Evolutionary conservation across 2,888 invertebrate species (phyloP), one percentile per base, ranked within the genome.

Genomic region (Harpagoxenus sublaevis): DNA sequence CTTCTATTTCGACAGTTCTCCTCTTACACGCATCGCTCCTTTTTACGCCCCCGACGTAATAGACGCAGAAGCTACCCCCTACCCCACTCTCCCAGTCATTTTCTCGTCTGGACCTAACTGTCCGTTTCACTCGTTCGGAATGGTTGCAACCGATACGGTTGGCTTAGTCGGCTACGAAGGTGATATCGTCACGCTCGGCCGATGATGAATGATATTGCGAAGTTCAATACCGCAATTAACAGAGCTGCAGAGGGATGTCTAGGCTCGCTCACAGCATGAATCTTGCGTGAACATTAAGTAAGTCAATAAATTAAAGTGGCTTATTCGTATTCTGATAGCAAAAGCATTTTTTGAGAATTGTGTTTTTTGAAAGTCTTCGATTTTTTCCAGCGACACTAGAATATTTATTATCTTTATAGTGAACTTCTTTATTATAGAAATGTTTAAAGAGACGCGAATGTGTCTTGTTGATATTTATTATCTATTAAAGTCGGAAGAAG

Each of bases 11-110:
- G 83, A 60, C 75, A 42, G 77, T 71, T 62, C 87, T 88, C 89
- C 88, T 91, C 90, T 88, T 89, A 89, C 92, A 90, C 91, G 91
- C 92, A 87, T 51, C 91, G 87, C 79, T 79, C 90, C 87, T 90
- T 89, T 89, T 86, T 89, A 88, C 91, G 73, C 71, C 87, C 84
- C 35, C 57, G 9, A 66, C 60, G 45, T 45, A 57, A 57, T 62
- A 66, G 53, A 28, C 35, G 77, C 68, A 45, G 68, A 77, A 74
- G 60, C 86, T 68, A 83, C 85, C 85, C 86, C 86, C 87, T 6
- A 35, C 70, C 35, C 71, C 86, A 85, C 68, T 28, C 74, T 53
- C 39, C 62, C 60, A 74, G 28, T 86, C 75, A 45, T 87, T 85
- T 85, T 45, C 79, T 89, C 66, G 75, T 85, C 88, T 85, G 84